Conservation (phyloP, 2,113 vertebrate genomes). For the Callocephalon fimbriatum region DNA sequence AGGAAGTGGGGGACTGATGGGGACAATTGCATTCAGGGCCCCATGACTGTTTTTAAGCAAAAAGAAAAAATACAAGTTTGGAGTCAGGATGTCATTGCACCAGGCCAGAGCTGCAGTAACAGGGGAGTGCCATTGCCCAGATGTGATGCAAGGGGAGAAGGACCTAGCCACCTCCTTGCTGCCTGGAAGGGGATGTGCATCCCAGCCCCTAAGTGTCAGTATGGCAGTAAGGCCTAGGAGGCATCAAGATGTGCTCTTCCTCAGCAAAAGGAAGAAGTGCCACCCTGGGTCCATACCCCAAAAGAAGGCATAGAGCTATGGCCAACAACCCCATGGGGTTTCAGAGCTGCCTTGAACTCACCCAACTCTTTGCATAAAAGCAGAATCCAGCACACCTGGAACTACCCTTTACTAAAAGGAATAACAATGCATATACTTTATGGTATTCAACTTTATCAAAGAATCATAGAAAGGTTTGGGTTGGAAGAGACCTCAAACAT, state of each 20-base stretch:
- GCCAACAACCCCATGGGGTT: neutral
- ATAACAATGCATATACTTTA: neutral
- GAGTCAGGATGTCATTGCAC: neutral
- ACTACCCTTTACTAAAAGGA: neutral
- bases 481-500: neutral
- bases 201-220: fast-evolving
- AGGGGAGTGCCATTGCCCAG: neutral
- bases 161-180: neutral
- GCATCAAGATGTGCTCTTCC: neutral
- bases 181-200: neutral
- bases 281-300: fast-evolving
- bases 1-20: neutral
- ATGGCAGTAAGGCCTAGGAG: neutral
- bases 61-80: neutral
- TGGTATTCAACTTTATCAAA: neutral
- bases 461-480: neutral
- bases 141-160: neutral
- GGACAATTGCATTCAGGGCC: neutral
- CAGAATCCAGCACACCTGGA: neutral
- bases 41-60: fast-evolving
- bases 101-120: neutral
- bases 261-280: neutral
- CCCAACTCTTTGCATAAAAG: neutral
- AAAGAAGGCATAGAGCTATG: neutral
- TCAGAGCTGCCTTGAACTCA: neutral